Evolutionary conservation across 2,113 vertebrate genomes (phyloP), one percentile per base, ranked within the genome.

Genomic region (Ochotona princeps): DNA sequence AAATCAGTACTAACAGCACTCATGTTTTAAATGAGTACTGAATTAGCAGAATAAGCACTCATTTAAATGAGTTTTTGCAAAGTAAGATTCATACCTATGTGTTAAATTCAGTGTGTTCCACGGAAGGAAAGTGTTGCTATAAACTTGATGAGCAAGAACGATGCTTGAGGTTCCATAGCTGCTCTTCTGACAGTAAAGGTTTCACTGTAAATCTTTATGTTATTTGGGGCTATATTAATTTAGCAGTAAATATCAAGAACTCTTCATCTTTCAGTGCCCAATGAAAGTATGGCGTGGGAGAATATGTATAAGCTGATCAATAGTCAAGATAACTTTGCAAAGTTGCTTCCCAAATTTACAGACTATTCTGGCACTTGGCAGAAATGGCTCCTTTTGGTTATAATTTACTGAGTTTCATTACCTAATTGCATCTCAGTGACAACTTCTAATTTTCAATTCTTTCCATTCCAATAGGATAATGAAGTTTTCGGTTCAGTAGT

Each of bases 321-420:
- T 79, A 94, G 35, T 84, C 44, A 79, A 72, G 54, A 74, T 49
- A 30, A 38, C 61, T 85, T 72, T 85, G 32, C 74, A 87, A 80
- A 32, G 14, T 89, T 80, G 85, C 83, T 57, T 72, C 54, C 26
- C 66, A 73, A 63, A 84, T 87, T 87, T 87, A 70, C 21, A n/a
- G 60, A 47, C n/a, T 57, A 8, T 51, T 61, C 12, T 54, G 26
- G 26, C 35, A n/a, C 21, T 90, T 1, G 30, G 23, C 3, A 74
- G 26, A 72, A 87, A 28, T 44, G 26, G 26, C 73, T 5, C 25
- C 28, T 83, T 89, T 35, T 91, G 21, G 49, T 87, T 92, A 35
- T 66, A 26, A 32, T 69, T 84, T 81, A 25, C 61, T 90, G 57
- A 78, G 1, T 63, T 70, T 51, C 17, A 49, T 76, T 10, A 67